Base-by-base conservation (phyloP, 2,113 vertebrate species). In the Paratilapia polleni region DNA sequence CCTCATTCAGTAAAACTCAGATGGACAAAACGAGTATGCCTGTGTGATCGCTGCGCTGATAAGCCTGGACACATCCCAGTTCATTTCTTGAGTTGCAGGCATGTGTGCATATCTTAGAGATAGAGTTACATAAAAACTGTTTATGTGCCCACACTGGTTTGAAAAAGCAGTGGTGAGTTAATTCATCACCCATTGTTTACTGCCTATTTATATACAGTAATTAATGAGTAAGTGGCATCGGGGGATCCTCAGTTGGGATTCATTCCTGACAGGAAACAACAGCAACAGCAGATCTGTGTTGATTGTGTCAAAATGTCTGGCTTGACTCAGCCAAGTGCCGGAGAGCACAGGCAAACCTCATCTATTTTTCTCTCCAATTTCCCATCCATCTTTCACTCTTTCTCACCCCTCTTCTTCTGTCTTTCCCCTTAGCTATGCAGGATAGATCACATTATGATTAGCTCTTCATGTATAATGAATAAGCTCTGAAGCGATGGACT, bases 401-500 rank as follows among this genome's bases (percentile, higher is more conserved):
- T 54, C 41, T 49, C 26, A 75, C 31, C 73, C 60, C 9, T 76
- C 61, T 10, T 12, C 4, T 47, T 52, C 62, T 61, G 1, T 36
- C 31, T 70, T 31, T 61, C 22, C 75, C n/a, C 19, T 54, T 5
- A 22, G 68, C 68, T 66, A 62, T 59, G 73, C 78, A 82, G 41
- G 66, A 17, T 77, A 75, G 81, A 90, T 87, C 59, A 74, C 24
- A 84, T 85, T 75, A 60, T 54, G 47, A 54, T 81, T 84, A 84
- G 61, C 13, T 7, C 14, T 81, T 87, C 60, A 80, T 93, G 81
- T 84, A 85, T 89, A 82, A 90, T 92, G 62, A 68, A 93, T 91
- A 38, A 63, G 56, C 61, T 82, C 12, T 47, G 84, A 70, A 81
- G 83, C 57, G 43, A 77, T 24, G 4, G 31, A 60, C 77, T 13